Base-by-base conservation (phyloP, 2,113 vertebrate species). In the Morone saxatilis region DNA sequence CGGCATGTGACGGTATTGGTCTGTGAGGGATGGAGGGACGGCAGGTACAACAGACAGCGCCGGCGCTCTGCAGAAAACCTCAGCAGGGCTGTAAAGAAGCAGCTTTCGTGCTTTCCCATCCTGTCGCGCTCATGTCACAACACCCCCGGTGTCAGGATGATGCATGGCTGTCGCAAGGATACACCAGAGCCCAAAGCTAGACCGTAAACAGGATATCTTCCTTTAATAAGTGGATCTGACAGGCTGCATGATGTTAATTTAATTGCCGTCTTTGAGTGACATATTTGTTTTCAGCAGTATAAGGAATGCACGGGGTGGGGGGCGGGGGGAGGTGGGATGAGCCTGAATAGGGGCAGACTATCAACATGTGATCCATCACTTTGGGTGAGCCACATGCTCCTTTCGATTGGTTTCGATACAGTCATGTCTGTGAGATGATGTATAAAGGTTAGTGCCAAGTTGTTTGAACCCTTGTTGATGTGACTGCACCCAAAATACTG, bases 191-290 rank as follows among this genome's bases (percentile, higher is more conserved):
- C 40, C n/a, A 17, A 69, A 86, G 50, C 80, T n/a, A 53, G 57
- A 25, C 56, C 16, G 47, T 71, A 78, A 88, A 89, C 76, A 65
- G 60, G 69, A 85, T 73, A 59, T 84, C 74, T 78, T 86, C 63
- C 75, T 83, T 81, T 77, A 80, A 84, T 81, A 68, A 87, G 72
- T 71, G 75, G 78, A 81, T 81, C 80, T 85, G 86, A 92, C 91
- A 86, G 75, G 65, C 62, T 71, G 85, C 76, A 76, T 88, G 86
- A 77, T 88, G 82, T 78, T 87, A 67, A 88, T 85, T 87, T 84
- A 86, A 87, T 85, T 73, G 70, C 85, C 60, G 76, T 81, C 59
- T 68, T 82, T 80, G 76, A 78, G 75, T 82, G 69, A 83, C 76
- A 73, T 54, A 48, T 85, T 83, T 80, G 56, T 72, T 84, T 75